Percentiles rank a stretch among this genome's conserved stretches.
Evolutionary conservation across 2,113 vertebrate genomes (phyloP).

Genomic region (Pygoscelis antarcticus): DNA sequence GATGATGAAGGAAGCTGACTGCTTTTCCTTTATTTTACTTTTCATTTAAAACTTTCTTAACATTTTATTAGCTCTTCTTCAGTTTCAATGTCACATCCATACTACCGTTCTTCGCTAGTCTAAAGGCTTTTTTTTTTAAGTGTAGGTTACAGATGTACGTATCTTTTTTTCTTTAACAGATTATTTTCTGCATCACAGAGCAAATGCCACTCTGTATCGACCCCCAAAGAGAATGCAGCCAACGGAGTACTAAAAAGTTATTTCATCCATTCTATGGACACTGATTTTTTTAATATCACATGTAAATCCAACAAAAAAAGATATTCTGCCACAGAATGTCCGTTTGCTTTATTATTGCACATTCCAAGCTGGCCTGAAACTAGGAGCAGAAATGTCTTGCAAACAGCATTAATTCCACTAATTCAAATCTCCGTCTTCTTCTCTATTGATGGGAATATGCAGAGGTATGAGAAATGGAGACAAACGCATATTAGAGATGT

Average conservation of each 20-base stretch:
- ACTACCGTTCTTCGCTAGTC: neutral
- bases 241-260: constrained; percentile 42
- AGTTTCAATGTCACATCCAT: neutral
- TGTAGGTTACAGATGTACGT: neutral
- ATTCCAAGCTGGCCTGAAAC: neutral
- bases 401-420: neutral
- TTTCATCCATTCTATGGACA: constrained; percentile 10
- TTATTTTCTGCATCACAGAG: constrained; percentile 63
- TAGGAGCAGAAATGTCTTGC: neutral
- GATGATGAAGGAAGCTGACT: neutral
- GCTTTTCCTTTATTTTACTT: neutral
- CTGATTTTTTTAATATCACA: constrained; percentile 33
- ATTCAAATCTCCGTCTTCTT: neutral
- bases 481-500: neutral
- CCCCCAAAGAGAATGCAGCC: constrained; percentile 7
- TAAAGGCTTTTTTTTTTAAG: neutral
- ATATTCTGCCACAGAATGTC: neutral
- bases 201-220: constrained; percentile 31
- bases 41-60: neutral
- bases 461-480: neutral
- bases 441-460: neutral
- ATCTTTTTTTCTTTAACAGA: constrained; percentile 47
- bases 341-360: neutral
- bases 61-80: neutral
- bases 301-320: neutral